Conservation (phyloP, 2,888 invertebrate species). For the Drosophila monieri region DNA sequence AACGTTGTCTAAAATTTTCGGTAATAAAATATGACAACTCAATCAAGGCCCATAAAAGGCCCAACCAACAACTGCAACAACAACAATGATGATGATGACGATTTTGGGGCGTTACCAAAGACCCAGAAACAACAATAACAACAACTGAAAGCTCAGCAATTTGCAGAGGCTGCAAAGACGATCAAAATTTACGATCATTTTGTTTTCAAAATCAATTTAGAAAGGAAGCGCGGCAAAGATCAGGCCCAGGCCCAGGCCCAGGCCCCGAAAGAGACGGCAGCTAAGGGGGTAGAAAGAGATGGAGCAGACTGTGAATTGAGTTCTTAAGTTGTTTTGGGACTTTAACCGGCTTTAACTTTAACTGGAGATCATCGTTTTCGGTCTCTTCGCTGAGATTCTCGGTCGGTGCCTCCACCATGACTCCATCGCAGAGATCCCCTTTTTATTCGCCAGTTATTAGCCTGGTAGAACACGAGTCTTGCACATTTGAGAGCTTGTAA, state of each 20-base stretch:
- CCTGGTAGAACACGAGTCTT: slow-evolving; percentile 75
- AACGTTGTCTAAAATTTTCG: slow-evolving; percentile 81
- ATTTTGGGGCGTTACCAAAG: slow-evolving; percentile 33
- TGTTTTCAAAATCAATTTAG: slow-evolving; percentile 80
- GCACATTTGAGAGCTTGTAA: slow-evolving; percentile 79
- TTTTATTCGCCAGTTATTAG: slow-evolving; percentile 74
- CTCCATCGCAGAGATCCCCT: background rate
- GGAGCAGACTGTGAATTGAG: slow-evolving; percentile 59
- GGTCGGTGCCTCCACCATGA: slow-evolving; percentile 1
- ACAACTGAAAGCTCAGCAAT: slow-evolving; percentile 67
- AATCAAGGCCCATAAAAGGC: slow-evolving; percentile 82
- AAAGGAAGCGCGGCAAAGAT: slow-evolving; percentile 80
- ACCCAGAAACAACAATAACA: slow-evolving; percentile 32
- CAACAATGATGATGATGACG: slow-evolving; percentile 5
- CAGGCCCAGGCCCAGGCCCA: slow-evolving; percentile 47
- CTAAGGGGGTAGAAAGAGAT: slow-evolving; percentile 9
- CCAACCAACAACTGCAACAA: slow-evolving; percentile 18
- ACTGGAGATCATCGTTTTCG: slow-evolving; percentile 24
- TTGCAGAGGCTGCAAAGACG: slow-evolving; percentile 75
- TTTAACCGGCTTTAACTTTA: slow-evolving; percentile 1
- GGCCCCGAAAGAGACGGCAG: background rate
- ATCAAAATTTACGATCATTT: slow-evolving; percentile 80
- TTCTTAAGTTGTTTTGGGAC: slow-evolving; percentile 61
- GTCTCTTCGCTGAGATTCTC: slow-evolving; percentile 20
- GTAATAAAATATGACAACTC: slow-evolving; percentile 83